Base-by-base conservation (phyloP, 2,888 invertebrate species). In the Parnassius apollo region DNA sequence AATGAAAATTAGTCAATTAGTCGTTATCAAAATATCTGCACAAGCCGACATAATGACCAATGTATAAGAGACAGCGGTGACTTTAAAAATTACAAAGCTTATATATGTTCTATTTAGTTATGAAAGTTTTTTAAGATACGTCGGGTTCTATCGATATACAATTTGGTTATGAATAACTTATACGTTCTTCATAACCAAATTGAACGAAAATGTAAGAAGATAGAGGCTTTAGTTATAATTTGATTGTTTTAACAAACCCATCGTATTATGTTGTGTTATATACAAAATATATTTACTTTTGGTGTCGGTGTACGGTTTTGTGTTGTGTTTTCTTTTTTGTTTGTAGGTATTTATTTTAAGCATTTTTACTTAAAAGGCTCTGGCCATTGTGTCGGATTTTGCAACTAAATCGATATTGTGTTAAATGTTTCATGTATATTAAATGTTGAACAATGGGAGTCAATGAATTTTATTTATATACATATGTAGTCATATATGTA, bases 391-490 rank as follows among this genome's bases (percentile, higher is more conserved):
- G 64, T 64, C 64, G 64, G 64, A 57, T 64, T 64, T 49, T 64
- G 64, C 57, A 62, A 48, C n/a, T 48, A 57, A 57, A 51, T 75
- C 78, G 76, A 75, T 74, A 74, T 80, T 81, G 82, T 53, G 57
- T 64, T 60, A 53, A 57, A 81, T 83, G 80, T 80, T 78, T 82
- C 86, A 70, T 88, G 88, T 88, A 88, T 82, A 88, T 89, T 89
- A 79, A 77, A 82, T 73, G 74, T 78, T 77, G 82, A 78, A 85
- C 77, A 83, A 83, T 80, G 88, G 91, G 88, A 90, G 91, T 89
- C 90, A 89, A 88, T 87, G 89, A 86, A 82, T 85, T 88, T 91
- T 90, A 90, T 91, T 91, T 90, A 91, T 88, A 85, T 70, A 66
- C 70, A 69, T 88, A 85, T 88, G 81, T 91, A 90, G 85, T 87